These are phyloP conservation scores for Galeopterus variegatus DNA, from an alignment of 2,113 vertebrate genomes.

Conservation along the genomic window DNA sequence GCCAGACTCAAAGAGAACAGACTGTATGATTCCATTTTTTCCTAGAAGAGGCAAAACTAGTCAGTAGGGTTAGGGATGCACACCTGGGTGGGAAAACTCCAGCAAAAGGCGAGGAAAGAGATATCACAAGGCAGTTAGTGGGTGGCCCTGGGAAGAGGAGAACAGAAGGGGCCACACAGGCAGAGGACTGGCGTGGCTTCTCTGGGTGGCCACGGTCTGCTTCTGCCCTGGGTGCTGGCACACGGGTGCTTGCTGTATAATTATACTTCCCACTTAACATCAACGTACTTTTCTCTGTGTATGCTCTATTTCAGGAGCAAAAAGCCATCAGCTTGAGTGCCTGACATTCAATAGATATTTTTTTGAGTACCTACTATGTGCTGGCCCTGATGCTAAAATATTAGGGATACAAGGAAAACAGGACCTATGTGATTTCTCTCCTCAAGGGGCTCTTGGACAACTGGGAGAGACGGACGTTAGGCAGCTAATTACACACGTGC, in stretches of 20 bases:
- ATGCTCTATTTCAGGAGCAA: neutral
- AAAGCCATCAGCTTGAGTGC: neutral
- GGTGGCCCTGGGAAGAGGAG: neutral
- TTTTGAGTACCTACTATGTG: neutral
- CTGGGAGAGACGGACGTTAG: neutral
- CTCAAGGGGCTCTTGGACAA: neutral
- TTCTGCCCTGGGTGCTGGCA: neutral
- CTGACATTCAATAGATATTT: neutral
- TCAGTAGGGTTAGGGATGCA: neutral
- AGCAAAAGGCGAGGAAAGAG: neutral
- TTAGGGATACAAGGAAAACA: neutral
- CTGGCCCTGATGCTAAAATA: too few species aligned
- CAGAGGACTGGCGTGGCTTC: too few species aligned
- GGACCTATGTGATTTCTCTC: too few species aligned
- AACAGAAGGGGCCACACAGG: neutral
- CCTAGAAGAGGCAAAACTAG: neutral
- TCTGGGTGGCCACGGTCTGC: neutral
- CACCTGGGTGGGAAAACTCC: neutral
- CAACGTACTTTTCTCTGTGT: accelerated
- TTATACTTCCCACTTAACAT: neutral
- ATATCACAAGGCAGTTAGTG: neutral
- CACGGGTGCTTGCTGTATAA: neutral
- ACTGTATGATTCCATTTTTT: neutral
- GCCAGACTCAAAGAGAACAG: neutral
- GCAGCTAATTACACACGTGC: neutral